Percentiles rank a stretch among this genome's conserved stretches.
Conservation (phyloP, 2,888 invertebrate species). For the Strigamia transsilvanica region DNA sequence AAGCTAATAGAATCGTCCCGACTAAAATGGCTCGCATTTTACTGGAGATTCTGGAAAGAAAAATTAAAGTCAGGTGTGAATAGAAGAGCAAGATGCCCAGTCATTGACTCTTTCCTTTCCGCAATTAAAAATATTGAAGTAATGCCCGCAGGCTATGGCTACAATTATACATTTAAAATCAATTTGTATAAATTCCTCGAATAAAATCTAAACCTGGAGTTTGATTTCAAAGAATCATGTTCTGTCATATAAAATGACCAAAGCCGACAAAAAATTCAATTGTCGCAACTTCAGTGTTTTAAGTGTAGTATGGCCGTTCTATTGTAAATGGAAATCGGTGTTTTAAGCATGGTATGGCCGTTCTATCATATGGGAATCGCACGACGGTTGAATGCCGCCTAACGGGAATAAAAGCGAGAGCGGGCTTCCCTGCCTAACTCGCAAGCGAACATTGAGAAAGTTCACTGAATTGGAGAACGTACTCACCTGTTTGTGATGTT, state of each 20-base stretch:
- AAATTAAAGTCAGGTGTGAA: not conserved
- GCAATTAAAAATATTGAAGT: not conserved
- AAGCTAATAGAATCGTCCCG: not conserved
- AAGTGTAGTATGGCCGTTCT: too few species aligned
- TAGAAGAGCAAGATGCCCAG: not conserved
- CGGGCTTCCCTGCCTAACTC: not conserved
- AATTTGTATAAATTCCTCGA: too few species aligned
- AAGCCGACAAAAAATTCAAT: too few species aligned
- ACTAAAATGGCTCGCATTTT: slow-evolving; percentile 22
- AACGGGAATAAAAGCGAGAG: too few species aligned
- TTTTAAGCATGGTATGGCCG: too few species aligned
- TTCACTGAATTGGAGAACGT: not conserved
- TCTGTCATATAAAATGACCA: too few species aligned
- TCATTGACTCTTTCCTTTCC: not conserved
- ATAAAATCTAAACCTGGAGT: too few species aligned
- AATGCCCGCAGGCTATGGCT: not conserved
- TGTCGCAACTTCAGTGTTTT: too few species aligned
- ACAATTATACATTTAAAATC: not conserved
- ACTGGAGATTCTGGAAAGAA: not conserved
- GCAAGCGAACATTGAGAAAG: not conserved
- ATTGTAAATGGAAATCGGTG: too few species aligned
- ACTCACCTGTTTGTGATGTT: slow-evolving; percentile 4
- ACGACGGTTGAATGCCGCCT: too few species aligned
- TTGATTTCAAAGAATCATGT: too few species aligned
- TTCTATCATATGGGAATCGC: too few species aligned